Conservation (phyloP, 2,888 invertebrate species). For the Xylophagus ater region DNA sequence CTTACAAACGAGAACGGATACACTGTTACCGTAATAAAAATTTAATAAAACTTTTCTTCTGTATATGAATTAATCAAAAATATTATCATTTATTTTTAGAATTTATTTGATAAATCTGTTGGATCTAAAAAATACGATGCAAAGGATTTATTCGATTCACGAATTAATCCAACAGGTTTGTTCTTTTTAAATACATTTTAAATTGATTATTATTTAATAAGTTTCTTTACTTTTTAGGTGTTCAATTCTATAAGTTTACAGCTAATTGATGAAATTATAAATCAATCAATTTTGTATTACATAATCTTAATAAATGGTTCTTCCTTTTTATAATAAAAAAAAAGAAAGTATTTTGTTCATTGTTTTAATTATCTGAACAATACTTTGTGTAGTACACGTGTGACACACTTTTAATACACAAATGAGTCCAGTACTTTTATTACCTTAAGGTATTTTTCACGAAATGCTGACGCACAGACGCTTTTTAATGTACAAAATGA, state of each 20-base stretch:
- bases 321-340: too few relatives aligned
- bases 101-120: constrained; percentile 20
- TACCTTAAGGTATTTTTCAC: too few relatives aligned
- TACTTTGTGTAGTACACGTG: too few relatives aligned
- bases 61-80: background rate
- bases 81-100: constrained; percentile 16
- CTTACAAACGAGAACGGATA: constrained; percentile 32
- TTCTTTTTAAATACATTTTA: background rate
- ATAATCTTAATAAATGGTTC: too few relatives aligned
- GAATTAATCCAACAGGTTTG: constrained; percentile 24
- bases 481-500: too few relatives aligned
- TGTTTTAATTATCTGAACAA: too few relatives aligned
- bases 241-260: constrained; percentile 24
- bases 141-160: constrained; percentile 17
- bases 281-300: too few relatives aligned
- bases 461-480: too few relatives aligned
- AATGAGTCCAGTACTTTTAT: too few relatives aligned
- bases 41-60: constrained; percentile 1
- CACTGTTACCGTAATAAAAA: constrained; percentile 24
- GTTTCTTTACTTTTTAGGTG: constrained; percentile 18
- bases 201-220: background rate
- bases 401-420: too few relatives aligned
- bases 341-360: too few relatives aligned
- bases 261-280: too few relatives aligned
- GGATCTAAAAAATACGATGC: constrained; percentile 14